Conservation (phyloP, 2,113 vertebrate genomes). For the Asarcornis scutulata region DNA sequence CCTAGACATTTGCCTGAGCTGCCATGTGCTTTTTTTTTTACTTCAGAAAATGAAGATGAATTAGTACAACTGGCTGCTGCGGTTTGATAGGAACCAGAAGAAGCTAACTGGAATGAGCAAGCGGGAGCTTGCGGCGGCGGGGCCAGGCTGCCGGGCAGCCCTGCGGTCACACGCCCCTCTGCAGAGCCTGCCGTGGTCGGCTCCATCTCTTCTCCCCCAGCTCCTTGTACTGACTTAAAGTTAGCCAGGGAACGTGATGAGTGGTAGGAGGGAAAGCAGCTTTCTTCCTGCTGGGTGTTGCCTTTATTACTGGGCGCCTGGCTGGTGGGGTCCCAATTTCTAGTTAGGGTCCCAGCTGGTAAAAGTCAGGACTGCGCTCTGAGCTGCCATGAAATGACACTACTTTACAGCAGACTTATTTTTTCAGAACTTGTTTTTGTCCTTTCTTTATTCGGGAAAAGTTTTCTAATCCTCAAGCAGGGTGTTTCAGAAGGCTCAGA, state of each 20-base stretch:
- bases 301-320: neutral
- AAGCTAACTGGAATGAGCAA: conserved; percentile 34
- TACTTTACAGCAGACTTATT: neutral
- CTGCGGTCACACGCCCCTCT: neutral
- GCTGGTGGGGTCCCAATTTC: neutral
- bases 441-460: neutral
- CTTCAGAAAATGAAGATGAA: conserved; percentile 65
- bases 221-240: neutral
- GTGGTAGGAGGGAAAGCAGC: neutral
- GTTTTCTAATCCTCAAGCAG: neutral
- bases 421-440: rapidly evolving
- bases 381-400: neutral
- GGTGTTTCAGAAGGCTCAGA: neutral
- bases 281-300: neutral
- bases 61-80: conserved; percentile 23
- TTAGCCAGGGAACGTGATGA: neutral
- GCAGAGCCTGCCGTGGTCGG: neutral
- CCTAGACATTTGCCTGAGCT: conserved; percentile 31
- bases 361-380: neutral
- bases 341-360: neutral
- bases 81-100: conserved; percentile 24
- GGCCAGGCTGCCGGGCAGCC: no score
- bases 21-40: neutral
- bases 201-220: neutral
- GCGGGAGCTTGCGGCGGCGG: neutral